These are phyloP conservation scores for Perccottus glenii DNA, from an alignment of 2,113 vertebrate genomes.

Conservation along the genomic window DNA sequence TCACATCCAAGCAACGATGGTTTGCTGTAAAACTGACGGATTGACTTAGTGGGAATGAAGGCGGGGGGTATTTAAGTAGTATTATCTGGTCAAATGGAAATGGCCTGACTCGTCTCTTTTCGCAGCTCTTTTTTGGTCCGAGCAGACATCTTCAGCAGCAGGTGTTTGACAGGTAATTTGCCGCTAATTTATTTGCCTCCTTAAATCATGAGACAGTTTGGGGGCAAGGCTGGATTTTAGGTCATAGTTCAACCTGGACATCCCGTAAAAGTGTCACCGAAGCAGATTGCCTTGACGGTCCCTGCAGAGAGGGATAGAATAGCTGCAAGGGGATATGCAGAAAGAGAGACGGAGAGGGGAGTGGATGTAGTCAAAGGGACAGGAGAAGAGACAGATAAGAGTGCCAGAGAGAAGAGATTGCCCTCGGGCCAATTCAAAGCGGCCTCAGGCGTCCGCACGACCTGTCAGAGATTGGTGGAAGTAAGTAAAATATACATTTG, in stretches of 20 bases:
- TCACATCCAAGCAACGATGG: constrained; percentile 49
- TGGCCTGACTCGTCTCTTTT: constrained; percentile 21
- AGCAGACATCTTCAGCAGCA: constrained; percentile 52
- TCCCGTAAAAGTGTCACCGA: constrained; percentile 63
- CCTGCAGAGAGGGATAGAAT: constrained; percentile 33
- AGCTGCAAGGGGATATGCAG: constrained; percentile 28
- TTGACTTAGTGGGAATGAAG: constrained; percentile 19
- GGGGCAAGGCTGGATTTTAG: constrained; percentile 27
- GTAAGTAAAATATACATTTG: constrained; percentile 37
- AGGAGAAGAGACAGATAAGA: constrained; percentile 40
- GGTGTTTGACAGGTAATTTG: constrained; percentile 72
- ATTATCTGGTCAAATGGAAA: constrained; percentile 56
- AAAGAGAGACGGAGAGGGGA: constrained; percentile 11
- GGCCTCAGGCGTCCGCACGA: constrained; percentile 45
- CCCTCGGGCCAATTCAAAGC: constrained; percentile 46
- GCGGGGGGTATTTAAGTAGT: constrained; percentile 33
- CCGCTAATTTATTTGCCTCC: constrained; percentile 64
- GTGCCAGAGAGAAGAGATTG: constrained; percentile 24
- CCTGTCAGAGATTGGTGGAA: constrained; percentile 37
- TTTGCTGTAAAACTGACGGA: constrained; percentile 50
- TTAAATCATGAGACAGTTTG: constrained; percentile 58
- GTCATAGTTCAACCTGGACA: constrained; percentile 67
- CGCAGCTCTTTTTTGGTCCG: constrained; percentile 47
- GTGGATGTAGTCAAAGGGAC: constrained; percentile 39
- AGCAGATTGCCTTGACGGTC: constrained; percentile 59